Base-by-base conservation (phyloP, 2,113 vertebrate genomes). In the Passer domesticus region DNA sequence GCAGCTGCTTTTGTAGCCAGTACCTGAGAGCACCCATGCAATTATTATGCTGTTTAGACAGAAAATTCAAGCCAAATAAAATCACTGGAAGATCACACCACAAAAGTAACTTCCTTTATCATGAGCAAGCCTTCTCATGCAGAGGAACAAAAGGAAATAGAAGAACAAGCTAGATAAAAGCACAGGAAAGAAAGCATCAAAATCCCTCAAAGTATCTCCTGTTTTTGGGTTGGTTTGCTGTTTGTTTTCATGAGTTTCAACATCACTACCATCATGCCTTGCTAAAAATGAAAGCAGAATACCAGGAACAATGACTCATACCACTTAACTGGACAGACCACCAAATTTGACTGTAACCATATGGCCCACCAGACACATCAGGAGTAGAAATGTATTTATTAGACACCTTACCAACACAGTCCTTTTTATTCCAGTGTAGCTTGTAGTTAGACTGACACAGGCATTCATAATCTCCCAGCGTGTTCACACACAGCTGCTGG, bases 401-500 rank as follows among this genome's bases (percentile, higher is more conserved):
- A 68, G 22, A 64, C 37, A 88, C 96, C 99, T 99, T 99, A 99
- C 99, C 99, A 89, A 99, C 98, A 96, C 99, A 99, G 95, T 99
- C 99, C 95, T 99, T 99, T 96, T 98, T 98, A 98, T 99, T 99
- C 99, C 99, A 99, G 97, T 99, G 99, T 47, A 99, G 98, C 95
- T 98, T 99, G 97, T 98, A 98, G 55, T 98, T 98, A 3, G 98
- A 96, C 49, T 97, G 98, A 95, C 99, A 99, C 92, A 98, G 98
- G 97, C 99, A 99, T 86, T 99, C 98, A 49, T 98, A 99, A 95
- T 98, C 97, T 70, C 99, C 99, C 81, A 95, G 44, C 0, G 98
- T 98, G 96, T 99, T 99, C 97, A 99, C 98, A 94, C 99, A 99
- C 53, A 97, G 96, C 84, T 99, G 99, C 75, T 99, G 98, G 95